A percentile compares a stretch with the other conserved stretches of the same genome.
Conservation (phyloP, 2,113 vertebrate species). For the Promerops cafer region DNA sequence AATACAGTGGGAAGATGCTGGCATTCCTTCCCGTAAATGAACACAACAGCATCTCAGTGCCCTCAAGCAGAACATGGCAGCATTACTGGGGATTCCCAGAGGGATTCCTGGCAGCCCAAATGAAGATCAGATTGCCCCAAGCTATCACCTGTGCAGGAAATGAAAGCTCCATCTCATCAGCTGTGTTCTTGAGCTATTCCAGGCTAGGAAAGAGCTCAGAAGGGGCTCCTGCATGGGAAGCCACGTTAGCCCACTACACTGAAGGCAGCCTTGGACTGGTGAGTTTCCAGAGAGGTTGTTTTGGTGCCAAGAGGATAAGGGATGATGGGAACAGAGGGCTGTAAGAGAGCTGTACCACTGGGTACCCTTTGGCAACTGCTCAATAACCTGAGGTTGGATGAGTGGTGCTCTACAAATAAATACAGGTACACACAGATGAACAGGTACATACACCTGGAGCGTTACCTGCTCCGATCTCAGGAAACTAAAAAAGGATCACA, state of each 20-base stretch:
- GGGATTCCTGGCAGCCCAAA: conserved; percentile 38
- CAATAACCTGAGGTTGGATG: background rate
- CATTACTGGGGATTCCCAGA: conserved; percentile 14
- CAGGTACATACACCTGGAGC: background rate
- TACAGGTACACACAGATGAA: conserved; percentile 30
- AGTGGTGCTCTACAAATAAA: background rate
- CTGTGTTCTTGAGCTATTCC: background rate
- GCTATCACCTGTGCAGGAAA: background rate
- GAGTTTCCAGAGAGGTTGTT: background rate
- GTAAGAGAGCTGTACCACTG: background rate
- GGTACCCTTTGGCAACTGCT: background rate
- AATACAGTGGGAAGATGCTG: conserved; percentile 23
- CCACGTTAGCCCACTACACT: background rate
- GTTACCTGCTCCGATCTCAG: background rate
- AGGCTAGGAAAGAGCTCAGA: background rate
- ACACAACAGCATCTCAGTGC: conserved; percentile 25
- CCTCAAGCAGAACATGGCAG: background rate
- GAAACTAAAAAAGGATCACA: conserved; percentile 14
- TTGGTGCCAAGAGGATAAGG: background rate
- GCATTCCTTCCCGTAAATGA: background rate
- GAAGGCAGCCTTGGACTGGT: background rate
- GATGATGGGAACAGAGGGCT: background rate
- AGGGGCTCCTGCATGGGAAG: background rate
- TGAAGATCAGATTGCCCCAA: background rate
- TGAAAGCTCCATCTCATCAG: background rate